Conservation (phyloP, 2,888 invertebrate species). For the Cotesia congregata region DNA sequence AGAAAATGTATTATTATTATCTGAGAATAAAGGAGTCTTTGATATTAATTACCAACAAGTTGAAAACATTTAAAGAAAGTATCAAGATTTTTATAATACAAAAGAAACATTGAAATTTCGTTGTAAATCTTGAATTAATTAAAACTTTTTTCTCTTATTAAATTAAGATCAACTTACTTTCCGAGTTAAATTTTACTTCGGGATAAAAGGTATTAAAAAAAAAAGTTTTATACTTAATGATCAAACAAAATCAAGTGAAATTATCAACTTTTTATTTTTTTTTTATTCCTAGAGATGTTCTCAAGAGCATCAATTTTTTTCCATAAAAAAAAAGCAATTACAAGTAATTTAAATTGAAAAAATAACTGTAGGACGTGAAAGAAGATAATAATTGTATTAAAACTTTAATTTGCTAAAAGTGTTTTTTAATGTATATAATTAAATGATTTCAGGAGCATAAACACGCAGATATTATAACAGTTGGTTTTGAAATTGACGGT, state of each 20-base stretch:
- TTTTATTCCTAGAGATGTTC: too few relatives aligned
- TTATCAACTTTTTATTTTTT: too few relatives aligned
- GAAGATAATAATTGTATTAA: not conserved
- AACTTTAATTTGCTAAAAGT: not conserved
- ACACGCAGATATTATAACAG: slow-evolving; percentile 74
- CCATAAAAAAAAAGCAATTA: too few relatives aligned
- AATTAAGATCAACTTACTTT: not conserved
- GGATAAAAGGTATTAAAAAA: not conserved
- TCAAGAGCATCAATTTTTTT: too few relatives aligned
- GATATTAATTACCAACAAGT: not conserved
- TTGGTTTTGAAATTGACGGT: slow-evolving; percentile 79
- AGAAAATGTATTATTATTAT: not conserved
- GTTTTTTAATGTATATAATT: slow-evolving; percentile 33
- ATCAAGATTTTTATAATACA: not conserved
- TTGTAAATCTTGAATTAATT: not conserved
- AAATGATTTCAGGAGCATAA: slow-evolving; percentile 69
- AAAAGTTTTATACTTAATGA: not conserved
- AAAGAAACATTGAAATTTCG: not conserved
- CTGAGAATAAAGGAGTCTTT: not conserved
- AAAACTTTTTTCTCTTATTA: not conserved
- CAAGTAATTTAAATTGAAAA: too few relatives aligned
- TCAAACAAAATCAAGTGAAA: too few relatives aligned
- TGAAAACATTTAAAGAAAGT: not conserved
- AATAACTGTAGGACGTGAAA: not conserved
- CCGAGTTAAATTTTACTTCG: not conserved